Conservation (phyloP, 2,888 invertebrate genomes). For the Alloplasta piceator region DNA sequence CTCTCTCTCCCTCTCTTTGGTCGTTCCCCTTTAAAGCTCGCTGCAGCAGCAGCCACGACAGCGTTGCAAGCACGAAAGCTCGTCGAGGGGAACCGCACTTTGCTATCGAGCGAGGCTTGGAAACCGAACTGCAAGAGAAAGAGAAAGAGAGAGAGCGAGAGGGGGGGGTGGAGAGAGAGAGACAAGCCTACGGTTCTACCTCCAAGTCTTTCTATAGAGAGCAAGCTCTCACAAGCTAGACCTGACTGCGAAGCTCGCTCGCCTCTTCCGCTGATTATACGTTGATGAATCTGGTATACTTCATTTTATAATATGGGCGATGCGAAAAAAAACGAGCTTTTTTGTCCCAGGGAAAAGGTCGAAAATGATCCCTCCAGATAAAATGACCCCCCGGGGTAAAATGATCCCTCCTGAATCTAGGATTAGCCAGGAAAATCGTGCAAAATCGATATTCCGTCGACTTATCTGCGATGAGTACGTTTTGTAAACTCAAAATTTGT, state of each 20-base stretch:
- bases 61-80: constrained; percentile 79
- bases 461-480: too few species aligned
- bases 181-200: constrained; percentile 46
- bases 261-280: constrained; percentile 22
- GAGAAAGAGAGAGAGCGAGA: constrained; percentile 25
- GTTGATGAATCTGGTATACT: too few species aligned
- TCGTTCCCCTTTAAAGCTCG: constrained; percentile 81
- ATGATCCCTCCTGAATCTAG: too few species aligned
- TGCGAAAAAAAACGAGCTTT: too few species aligned
- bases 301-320: too few species aligned
- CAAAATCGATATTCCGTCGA: too few species aligned
- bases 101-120: constrained; percentile 80
- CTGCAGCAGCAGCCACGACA: constrained; percentile 67
- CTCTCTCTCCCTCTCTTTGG: constrained; percentile 63
- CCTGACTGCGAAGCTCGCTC: constrained; percentile 65
- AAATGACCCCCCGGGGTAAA: too few species aligned
- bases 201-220: constrained; percentile 46
- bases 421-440: too few species aligned
- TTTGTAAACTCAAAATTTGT: too few species aligned
- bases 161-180: constrained; percentile 20
- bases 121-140: constrained; percentile 67
- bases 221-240: constrained; percentile 68
- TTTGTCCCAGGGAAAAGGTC: too few species aligned
- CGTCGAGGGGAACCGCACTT: constrained; percentile 80
- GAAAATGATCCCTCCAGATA: too few species aligned